These are phyloP conservation scores for Drosophila pallidifrons DNA, from an alignment of 1,140 invertebrate species.

Conservation along the genomic window DNA sequence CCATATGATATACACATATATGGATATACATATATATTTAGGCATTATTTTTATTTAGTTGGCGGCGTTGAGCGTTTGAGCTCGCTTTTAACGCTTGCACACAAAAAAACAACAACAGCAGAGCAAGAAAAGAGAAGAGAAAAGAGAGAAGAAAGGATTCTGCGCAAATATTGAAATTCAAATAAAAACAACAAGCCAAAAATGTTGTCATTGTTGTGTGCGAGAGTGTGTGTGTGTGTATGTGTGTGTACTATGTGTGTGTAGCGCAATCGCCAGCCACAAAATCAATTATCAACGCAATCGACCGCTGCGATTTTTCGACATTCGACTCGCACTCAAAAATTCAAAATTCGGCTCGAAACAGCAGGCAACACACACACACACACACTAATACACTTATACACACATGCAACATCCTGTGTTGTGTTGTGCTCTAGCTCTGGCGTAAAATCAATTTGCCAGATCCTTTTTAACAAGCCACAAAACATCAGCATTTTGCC, in stretches of 20 bases:
- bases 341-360: background rate
- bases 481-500: constrained; percentile 54
- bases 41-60: constrained; percentile 40
- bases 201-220: constrained; percentile 31
- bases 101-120: constrained; percentile 52
- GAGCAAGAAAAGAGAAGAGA: constrained; percentile 26
- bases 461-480: constrained; percentile 64
- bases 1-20: constrained; percentile 1
- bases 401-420: background rate
- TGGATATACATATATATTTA: constrained; percentile 6
- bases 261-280: constrained; percentile 67
- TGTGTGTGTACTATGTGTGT: constrained; percentile 6
- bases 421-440: constrained; percentile 22
- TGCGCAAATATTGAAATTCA: constrained; percentile 70
- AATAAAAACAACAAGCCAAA: constrained; percentile 43
- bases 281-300: constrained; percentile 83
- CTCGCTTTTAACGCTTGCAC: constrained; percentile 53
- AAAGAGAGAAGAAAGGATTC: constrained; percentile 63
- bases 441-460: constrained; percentile 82
- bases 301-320: background rate
- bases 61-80: constrained; percentile 44
- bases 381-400: constrained; percentile 1
- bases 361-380: constrained; percentile 9
- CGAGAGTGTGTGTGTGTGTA: background rate
- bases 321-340: too few relatives aligned